These are phyloP conservation scores for Limenitis camilla DNA, from an alignment of 2,888 invertebrate species.

Conservation along the genomic window DNA sequence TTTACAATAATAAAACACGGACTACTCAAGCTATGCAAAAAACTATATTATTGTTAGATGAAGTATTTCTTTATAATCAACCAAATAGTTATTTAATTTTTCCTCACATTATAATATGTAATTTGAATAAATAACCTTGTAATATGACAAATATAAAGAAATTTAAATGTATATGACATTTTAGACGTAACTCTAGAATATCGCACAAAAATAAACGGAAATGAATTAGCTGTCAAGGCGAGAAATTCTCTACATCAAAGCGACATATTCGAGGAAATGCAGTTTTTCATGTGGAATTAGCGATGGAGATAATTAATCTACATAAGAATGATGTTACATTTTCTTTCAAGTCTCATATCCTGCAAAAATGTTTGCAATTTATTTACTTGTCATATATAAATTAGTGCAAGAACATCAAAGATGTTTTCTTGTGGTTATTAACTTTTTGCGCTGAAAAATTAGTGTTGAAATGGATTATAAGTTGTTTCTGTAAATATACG, in stretches of 20 bases:
- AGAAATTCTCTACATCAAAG: conserved; percentile 66
- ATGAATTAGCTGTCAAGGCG: conserved; percentile 62
- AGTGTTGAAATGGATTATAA: too few species aligned
- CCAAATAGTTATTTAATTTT: too few species aligned
- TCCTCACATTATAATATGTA: too few species aligned
- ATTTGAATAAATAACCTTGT: too few species aligned
- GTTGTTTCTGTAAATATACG: too few species aligned
- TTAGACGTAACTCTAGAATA: conserved; percentile 22
- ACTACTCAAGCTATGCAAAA: too few species aligned
- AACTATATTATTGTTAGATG: too few species aligned
- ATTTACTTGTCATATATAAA: background rate
- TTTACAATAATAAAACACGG: too few species aligned
- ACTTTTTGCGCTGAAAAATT: background rate
- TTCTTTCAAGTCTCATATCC: conserved; percentile 13
- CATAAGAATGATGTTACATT: conserved; percentile 7
- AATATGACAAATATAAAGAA: too few species aligned
- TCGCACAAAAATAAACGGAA: conserved; percentile 52
- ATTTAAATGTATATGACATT: conserved; percentile 17
- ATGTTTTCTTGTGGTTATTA: background rate
- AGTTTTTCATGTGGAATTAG: conserved; percentile 22
- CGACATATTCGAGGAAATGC: conserved; percentile 49
- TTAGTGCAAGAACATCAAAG: conserved; percentile 5
- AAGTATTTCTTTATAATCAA: too few species aligned
- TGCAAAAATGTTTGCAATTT: background rate
- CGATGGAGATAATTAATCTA: conserved; percentile 16